A percentile compares a stretch with the other conserved stretches of the same genome.
Evolutionary conservation across 2,797 vertebrate genomes (phyloP).

Genomic region (Lepus oiostolus): DNA sequence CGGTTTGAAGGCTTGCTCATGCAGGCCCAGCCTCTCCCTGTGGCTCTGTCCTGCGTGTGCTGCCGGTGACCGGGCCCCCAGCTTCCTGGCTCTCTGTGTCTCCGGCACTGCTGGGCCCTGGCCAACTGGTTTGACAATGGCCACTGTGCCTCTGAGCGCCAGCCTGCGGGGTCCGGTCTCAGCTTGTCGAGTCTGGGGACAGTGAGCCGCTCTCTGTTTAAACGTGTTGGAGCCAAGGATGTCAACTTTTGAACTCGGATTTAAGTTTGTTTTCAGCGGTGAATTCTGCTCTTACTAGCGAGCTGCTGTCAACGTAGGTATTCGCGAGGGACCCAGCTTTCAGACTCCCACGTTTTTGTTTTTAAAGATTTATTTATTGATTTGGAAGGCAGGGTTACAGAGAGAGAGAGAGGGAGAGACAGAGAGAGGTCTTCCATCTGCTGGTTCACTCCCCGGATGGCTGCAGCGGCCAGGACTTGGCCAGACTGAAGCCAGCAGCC

Average conservation of each 20-base stretch:
- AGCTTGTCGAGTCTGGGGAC: not conserved
- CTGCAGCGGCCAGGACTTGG: too few species aligned
- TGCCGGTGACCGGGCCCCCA: not conserved
- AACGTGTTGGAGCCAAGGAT: not conserved
- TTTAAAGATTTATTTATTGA: too few species aligned
- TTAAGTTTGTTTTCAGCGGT: fast-evolving
- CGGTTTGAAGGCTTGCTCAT: not conserved
- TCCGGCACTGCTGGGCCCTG: fast-evolving
- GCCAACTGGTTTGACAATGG: not conserved
- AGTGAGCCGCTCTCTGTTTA: not conserved
- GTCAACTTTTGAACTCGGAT: not conserved
- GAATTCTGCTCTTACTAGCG: fast-evolving
- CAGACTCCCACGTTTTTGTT: not conserved
- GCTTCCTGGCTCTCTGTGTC: too few species aligned
- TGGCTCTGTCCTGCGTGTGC: fast-evolving
- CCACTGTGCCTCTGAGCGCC: not conserved
- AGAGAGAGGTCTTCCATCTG: too few species aligned
- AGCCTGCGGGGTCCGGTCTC: not conserved
- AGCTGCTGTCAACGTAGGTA: fast-evolving
- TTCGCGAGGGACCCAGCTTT: not conserved
- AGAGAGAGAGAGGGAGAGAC: too few species aligned
- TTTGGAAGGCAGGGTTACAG: too few species aligned
- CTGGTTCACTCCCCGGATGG: too few species aligned
- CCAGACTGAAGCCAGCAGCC: too few species aligned
- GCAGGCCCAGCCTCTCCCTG: fast-evolving